Conservation (phyloP, 2,797 vertebrate genomes). For the Momotus momota region DNA sequence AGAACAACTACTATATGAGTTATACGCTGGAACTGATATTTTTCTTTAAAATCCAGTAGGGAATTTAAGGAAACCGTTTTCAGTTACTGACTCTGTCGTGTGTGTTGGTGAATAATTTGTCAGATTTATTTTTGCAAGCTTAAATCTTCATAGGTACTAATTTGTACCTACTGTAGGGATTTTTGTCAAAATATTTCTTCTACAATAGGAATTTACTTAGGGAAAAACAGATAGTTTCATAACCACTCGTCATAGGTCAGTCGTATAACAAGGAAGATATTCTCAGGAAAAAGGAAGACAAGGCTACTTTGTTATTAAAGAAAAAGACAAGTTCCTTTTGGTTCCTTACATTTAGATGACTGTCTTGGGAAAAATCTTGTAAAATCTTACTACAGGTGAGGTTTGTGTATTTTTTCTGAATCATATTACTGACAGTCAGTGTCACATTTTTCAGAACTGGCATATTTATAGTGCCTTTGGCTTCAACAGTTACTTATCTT, state of each 20-base stretch:
- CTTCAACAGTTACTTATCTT: neutral
- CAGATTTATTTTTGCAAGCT: neutral
- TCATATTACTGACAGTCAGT: neutral
- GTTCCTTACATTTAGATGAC: neutral
- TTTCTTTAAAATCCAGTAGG: neutral
- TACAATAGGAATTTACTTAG: neutral
- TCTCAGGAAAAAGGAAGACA: neutral
- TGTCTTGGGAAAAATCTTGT: neutral
- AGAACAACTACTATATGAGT: neutral
- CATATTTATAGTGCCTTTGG: neutral
- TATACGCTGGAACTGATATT: neutral
- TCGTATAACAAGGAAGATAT: neutral
- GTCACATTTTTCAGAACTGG: neutral
- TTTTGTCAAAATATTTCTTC: slow-evolving; percentile 21
- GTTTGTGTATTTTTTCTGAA: neutral
- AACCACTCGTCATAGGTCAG: neutral
- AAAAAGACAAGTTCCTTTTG: neutral
- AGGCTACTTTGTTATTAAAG: neutral
- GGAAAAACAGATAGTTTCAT: neutral
- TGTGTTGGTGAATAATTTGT: neutral
- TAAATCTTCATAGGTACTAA: neutral
- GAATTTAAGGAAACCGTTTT: neutral
- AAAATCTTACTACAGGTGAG: neutral
- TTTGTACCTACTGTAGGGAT: neutral
- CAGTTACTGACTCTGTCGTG: neutral